Evolutionary conservation across 2,888 invertebrate genomes (phyloP).

Genomic region (Erebia epiphron): DNA sequence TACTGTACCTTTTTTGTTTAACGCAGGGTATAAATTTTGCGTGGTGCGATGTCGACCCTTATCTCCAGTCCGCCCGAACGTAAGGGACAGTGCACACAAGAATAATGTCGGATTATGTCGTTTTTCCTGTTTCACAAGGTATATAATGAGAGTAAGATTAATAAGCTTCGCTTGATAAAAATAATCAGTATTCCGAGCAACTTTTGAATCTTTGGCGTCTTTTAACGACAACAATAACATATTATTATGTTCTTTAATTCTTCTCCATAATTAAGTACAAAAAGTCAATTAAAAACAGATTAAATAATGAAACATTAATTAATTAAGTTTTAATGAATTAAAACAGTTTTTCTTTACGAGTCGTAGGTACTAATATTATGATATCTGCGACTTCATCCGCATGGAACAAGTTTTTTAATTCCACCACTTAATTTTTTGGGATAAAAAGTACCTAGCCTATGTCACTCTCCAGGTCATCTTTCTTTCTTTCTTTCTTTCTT

Average conservation of each 20-base stretch:
- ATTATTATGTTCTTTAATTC: background rate
- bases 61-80: constrained; percentile 52
- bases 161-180: background rate
- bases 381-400: too few relatives aligned
- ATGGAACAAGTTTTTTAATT: too few relatives aligned
- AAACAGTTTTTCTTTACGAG: too few relatives aligned
- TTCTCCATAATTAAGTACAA: too few relatives aligned
- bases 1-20: constrained; percentile 44
- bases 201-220: background rate
- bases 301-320: too few relatives aligned
- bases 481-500: too few relatives aligned
- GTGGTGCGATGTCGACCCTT: constrained; percentile 55
- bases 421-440: too few relatives aligned
- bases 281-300: too few relatives aligned
- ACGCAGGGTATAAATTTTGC: constrained; percentile 61
- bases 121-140: constrained; percentile 13
- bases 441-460: too few relatives aligned
- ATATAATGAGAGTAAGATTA: constrained; percentile 5
- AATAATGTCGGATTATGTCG: constrained; percentile 20
- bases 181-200: background rate
- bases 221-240: background rate
- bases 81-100: constrained; percentile 42
- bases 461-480: too few relatives aligned
- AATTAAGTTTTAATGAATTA: too few relatives aligned
- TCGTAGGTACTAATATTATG: too few relatives aligned